Base-by-base conservation (phyloP, 1,140 invertebrate species). In the Araneus ventricosus region DNA sequence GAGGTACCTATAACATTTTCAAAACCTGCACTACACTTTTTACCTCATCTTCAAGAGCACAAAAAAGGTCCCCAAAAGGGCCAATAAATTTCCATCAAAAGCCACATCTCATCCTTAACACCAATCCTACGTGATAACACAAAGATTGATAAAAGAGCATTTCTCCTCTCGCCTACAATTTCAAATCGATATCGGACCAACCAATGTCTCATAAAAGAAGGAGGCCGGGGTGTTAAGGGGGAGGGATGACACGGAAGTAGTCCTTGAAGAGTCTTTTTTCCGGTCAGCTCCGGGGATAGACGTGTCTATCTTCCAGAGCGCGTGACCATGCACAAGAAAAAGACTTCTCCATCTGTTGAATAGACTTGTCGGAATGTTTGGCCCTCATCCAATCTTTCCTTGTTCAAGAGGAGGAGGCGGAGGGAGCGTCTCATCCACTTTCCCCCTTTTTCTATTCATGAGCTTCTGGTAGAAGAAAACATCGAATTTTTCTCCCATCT, bases 291-390 rank as follows among this genome's bases (percentile, higher is more conserved):
- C 30, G 70, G 30, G 22, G 57, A 87, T 27, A 37, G 37, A 59
- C 85, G 52, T 87, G 85, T 34, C 59, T 37, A 30, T 61, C 52
- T 45, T 87, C 85, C 24, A 30, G 61, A 22, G 27, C 85, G 39
- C 85, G 57, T 87, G 52, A 87, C 52, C n/a, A 52, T 57, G 37
- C n/a, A 39, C 22, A 87, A 87, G 82, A 87, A 61, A 63, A 10
- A 3, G 27, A 24, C 84, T 61, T 27, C 57, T 61, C 34, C 85
- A 87, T 61, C 85, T 87, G 85, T 87, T 87, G 85, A 87, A 87
- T 61, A 59, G 45, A 87, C 85, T 61, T 87, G 85, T 87, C 57
- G 85, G 85, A 87, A 61, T 87, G 85, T 37, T 87, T 61, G 85
- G 57, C 85, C 85, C 20, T 22, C 59, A 34, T 87, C 85, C 85